Base-by-base conservation (phyloP, 2,113 vertebrate species). In the Dicrurus megarhynchus region DNA sequence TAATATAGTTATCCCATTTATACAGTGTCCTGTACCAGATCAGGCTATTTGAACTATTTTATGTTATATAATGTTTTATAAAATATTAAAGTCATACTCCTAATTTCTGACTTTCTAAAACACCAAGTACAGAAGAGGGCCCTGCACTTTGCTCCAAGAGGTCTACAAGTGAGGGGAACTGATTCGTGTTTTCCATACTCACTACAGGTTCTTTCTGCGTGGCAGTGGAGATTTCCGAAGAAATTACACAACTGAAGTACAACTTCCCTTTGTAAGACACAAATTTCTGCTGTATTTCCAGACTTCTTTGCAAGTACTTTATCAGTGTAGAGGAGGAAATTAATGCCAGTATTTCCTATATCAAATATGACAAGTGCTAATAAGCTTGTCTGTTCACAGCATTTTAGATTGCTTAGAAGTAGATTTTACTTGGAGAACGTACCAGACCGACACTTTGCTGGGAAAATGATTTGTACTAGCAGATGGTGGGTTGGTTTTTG, bases 341-440 rank as follows among this genome's bases (percentile, higher is more conserved):
- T 52, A 60, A 80, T 90, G 94, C 61, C 68, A 42, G 21, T 77
- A 35, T 84, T 90, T 96, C 80, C 39, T 90, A 35, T 46, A 67
- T 70, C 57, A 90, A 94, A 80, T 65, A 69, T 80, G 85, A 93
- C 88, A 94, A 94, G 88, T 90, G 83, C 13, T 86, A 94, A 84
- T 93, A 87, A 76, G 49, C 53, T 89, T 95, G 65, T 77, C 81
- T 94, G 53, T 73, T 94, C 74, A 39, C 61, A 76, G 42, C 46
- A 49, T 57, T 87, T 91, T 77, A 71, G 20, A 79, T 94, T 94
- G 65, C 61, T 91, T 61, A 56, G 68, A 85, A 84, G 63, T 90
- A 42, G 37, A 53, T 84, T 89, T 95, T 93, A 82, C 87, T 84
- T 89, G 73, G 41, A 79, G 26, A 69, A 46, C 1, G 0, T 42